Conservation (phyloP, 2,113 vertebrate species). For the Cepphus grylle region DNA sequence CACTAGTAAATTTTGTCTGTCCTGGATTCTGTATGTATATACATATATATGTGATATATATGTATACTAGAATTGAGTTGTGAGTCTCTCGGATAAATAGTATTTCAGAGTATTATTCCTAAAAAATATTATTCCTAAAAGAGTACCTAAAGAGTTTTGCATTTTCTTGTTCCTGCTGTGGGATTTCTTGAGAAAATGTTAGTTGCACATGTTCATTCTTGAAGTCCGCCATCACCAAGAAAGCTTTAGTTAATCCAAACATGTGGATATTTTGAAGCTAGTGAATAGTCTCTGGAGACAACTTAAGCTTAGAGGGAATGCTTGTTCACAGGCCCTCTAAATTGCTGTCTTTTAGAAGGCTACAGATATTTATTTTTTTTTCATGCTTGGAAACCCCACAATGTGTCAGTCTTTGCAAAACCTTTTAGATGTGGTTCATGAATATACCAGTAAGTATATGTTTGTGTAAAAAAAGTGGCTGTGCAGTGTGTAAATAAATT, state of each 20-base stretch:
- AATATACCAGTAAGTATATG: constrained; percentile 74
- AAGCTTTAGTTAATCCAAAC: constrained; percentile 36
- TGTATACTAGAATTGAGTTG: neutral
- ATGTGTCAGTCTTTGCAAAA: constrained; percentile 61
- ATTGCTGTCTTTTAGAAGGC: constrained; percentile 58
- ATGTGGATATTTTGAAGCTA: constrained; percentile 2
- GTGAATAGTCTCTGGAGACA: constrained; percentile 54
- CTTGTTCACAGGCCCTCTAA: constrained; percentile 54
- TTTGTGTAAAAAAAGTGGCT: constrained; percentile 84
- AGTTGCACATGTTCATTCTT: constrained; percentile 40
- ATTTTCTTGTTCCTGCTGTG: constrained; percentile 25
- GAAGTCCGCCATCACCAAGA: constrained; percentile 17
- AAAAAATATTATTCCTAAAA: neutral
- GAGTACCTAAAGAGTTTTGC: neutral
- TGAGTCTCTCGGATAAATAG: neutral
- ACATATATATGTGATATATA: neutral
- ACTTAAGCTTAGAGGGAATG: constrained; percentile 49
- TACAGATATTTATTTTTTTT: neutral
- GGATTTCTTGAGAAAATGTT: constrained; percentile 53
- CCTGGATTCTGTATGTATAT: neutral
- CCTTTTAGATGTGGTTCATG: constrained; percentile 73
- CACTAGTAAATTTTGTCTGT: neutral
- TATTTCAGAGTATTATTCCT: neutral
- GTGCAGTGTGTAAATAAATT: constrained; percentile 90
- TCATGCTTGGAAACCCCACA: constrained; percentile 28